These are phyloP conservation scores for Lepidurus couesii DNA, from an alignment of 1,140 invertebrate genomes.

Conservation along the genomic window DNA sequence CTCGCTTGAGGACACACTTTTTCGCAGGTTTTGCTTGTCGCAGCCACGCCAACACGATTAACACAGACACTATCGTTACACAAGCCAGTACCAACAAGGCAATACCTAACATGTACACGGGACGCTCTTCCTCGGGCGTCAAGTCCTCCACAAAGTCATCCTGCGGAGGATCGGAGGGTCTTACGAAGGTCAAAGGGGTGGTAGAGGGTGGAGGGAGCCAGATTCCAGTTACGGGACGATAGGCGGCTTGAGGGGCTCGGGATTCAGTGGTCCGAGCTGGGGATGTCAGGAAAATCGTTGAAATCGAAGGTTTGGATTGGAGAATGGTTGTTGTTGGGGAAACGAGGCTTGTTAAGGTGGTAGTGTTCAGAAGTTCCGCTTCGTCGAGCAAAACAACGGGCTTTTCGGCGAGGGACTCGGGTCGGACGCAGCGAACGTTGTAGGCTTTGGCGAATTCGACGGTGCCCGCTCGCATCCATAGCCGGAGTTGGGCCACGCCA, in stretches of 20 bases:
- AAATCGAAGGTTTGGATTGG: neutral
- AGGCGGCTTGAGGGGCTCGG: neutral
- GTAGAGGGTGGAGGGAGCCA: neutral
- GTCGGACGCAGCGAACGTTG: slow-evolving; percentile 31
- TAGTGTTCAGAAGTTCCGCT: slow-evolving; percentile 36
- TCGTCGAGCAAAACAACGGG: slow-evolving; percentile 40
- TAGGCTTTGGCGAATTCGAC: slow-evolving; percentile 34
- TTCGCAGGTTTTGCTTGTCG: neutral
- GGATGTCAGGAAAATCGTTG: neutral
- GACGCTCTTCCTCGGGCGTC: neutral
- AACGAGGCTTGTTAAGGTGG: neutral
- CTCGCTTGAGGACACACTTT: neutral
- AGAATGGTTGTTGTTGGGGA: neutral
- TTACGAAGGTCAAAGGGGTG: neutral
- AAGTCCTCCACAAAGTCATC: neutral
- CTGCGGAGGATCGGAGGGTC: neutral
- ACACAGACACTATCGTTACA: neutral
- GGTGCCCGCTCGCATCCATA: slow-evolving; percentile 25
- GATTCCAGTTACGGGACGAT: neutral
- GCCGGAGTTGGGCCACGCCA: neutral
- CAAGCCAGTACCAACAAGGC: neutral
- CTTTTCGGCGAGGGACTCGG: slow-evolving; percentile 39
- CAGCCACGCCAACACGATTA: neutral
- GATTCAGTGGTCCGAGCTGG: neutral
- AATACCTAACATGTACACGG: neutral